A percentile compares a stretch with the other conserved stretches of the same genome.
These are phyloP conservation scores for Panthera uncia DNA, from an alignment of 2,113 vertebrate species.

Conservation along the genomic window DNA sequence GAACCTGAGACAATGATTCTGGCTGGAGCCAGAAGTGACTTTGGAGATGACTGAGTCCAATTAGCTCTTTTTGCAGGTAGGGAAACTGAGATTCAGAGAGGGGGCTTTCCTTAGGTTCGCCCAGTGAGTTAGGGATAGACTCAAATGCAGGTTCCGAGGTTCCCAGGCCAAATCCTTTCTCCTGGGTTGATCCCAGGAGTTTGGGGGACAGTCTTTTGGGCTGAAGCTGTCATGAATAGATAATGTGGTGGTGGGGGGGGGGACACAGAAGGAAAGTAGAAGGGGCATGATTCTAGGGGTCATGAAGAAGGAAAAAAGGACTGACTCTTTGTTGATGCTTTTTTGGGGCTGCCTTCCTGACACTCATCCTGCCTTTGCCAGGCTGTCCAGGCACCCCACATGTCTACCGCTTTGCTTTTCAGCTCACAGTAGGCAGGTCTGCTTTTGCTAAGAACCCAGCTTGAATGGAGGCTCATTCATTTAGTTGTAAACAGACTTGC, in stretches of 20 bases:
- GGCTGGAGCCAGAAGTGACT: not conserved
- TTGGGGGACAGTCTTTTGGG: not conserved
- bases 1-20: slow-evolving; percentile 22
- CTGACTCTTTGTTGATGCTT: not conserved
- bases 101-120: not conserved
- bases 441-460: not conserved
- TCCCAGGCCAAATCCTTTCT: not conserved
- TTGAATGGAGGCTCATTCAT: not conserved
- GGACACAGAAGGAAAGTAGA: not conserved
- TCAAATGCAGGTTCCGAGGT: not conserved
- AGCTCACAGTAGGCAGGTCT: not conserved
- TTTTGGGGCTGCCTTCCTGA: not conserved
- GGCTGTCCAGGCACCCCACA: not conserved
- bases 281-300: not conserved
- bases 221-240: not conserved
- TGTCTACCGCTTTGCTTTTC: not conserved
- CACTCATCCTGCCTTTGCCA: not conserved
- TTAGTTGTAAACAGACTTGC: not conserved
- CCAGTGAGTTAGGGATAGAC: not conserved
- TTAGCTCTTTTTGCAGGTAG: not conserved
- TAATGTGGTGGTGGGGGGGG: too few species aligned
- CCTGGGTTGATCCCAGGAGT: not conserved
- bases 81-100: slow-evolving; percentile 18
- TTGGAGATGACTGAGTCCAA: not conserved
- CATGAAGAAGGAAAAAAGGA: not conserved